Percentiles rank a stretch among this genome's conserved stretches.
phyloP scores from a whole-genome alignment of 2,888 invertebrate species.

The Monoplex corrugatus region DNA sequence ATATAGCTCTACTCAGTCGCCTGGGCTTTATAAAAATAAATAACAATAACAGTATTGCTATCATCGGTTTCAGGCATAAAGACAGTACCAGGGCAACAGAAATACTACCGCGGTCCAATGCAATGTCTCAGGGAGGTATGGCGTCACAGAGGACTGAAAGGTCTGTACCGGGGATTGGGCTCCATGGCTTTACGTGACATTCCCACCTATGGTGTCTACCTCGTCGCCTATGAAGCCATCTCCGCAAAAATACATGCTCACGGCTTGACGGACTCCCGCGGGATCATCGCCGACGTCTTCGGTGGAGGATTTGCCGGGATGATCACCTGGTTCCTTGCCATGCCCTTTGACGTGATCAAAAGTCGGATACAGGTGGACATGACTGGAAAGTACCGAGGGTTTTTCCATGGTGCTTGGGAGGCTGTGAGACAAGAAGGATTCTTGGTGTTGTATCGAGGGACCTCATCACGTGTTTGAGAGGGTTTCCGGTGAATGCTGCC shows the following conservation, averaged over 20 bases:
- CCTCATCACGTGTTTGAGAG: constrained; percentile 86
- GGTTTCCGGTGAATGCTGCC: constrained; percentile 88
- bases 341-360: constrained; percentile 90
- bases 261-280: constrained; percentile 64
- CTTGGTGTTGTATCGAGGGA: constrained; percentile 86
- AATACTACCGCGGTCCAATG: constrained; percentile 82
- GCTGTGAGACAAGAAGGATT: constrained; percentile 85
- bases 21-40: too few species aligned
- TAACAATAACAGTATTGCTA: too few species aligned
- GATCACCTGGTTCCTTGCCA: constrained; percentile 86
- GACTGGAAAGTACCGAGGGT: constrained; percentile 83
- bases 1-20: too few species aligned
- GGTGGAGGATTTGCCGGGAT: constrained; percentile 83
- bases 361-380: constrained; percentile 88
- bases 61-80: not conserved
- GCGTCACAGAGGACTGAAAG: constrained; percentile 81
- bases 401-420: constrained; percentile 84
- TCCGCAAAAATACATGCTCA: constrained; percentile 63
- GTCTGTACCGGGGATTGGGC: constrained; percentile 78
- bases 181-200: constrained; percentile 83
- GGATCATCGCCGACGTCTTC: constrained; percentile 71
- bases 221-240: constrained; percentile 84
- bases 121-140: constrained; percentile 83
- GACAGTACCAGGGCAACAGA: not conserved
- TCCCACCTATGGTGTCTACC: constrained; percentile 86